These are phyloP conservation scores for Drosophila ananassae DNA, from an alignment of 1,140 invertebrate species.

Conservation along the genomic window DNA sequence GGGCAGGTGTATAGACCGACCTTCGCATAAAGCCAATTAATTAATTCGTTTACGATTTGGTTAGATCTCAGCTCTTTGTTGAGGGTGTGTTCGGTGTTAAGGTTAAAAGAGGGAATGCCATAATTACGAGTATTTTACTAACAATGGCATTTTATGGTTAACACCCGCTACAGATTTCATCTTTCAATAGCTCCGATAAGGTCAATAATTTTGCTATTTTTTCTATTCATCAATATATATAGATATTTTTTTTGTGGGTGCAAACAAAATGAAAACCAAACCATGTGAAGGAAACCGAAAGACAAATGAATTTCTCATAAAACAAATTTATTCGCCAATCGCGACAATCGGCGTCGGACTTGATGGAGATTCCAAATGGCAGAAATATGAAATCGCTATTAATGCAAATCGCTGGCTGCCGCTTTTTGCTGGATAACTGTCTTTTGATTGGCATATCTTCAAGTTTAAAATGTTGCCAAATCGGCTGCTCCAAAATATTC, in stretches of 20 bases:
- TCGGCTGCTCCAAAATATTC: constrained; percentile 65
- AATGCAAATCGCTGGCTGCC: constrained; percentile 43
- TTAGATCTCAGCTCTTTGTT: not conserved
- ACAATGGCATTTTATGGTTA: constrained; percentile 49
- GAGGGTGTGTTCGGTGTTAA: constrained; percentile 36
- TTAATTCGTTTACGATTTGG: constrained; percentile 36
- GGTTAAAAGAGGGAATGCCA: constrained; percentile 30
- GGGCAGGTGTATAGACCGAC: constrained; percentile 22
- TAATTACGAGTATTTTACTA: constrained; percentile 34
- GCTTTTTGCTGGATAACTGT: constrained; percentile 26
- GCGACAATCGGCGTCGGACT: constrained; percentile 9
- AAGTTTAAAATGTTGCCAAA: constrained; percentile 51
- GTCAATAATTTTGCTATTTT: constrained; percentile 56
- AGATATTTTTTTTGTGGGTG: constrained; percentile 25
- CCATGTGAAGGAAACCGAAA: constrained; percentile 56
- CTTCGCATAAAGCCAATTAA: constrained; percentile 59
- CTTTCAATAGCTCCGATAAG: constrained; percentile 58
- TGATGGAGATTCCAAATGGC: not conserved
- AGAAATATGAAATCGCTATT: constrained; percentile 47
- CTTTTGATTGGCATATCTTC: constrained; percentile 61
- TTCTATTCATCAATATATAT: not conserved
- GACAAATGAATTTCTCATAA: constrained; percentile 50
- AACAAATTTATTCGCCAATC: constrained; percentile 42
- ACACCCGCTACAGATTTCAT: constrained; percentile 42
- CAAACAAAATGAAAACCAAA: constrained; percentile 52